These are phyloP conservation scores for Ornithoptera priamus DNA, from an alignment of 2,888 invertebrate species.

Conservation along the genomic window DNA sequence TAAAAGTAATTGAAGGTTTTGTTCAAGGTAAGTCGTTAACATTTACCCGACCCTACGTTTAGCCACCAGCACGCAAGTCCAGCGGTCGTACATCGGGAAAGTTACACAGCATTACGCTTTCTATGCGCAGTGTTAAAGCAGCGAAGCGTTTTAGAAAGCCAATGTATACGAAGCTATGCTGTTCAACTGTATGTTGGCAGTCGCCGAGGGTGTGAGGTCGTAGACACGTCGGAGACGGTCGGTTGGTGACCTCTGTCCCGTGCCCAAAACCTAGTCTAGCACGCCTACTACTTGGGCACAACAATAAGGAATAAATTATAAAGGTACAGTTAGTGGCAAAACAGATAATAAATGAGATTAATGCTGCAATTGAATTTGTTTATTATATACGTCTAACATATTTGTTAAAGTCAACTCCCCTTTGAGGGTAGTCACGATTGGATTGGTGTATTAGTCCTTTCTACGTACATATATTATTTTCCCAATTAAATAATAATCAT, in stretches of 20 bases:
- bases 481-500: too few species aligned
- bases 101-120: slow-evolving; percentile 45
- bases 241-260: slow-evolving; percentile 56
- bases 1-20: slow-evolving; percentile 18
- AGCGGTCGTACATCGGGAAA: slow-evolving; percentile 17
- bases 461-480: too few species aligned
- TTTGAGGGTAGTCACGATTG: too few species aligned
- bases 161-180: slow-evolving; percentile 45
- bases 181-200: slow-evolving; percentile 31
- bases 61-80: slow-evolving; percentile 9
- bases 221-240: slow-evolving; percentile 64
- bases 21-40: slow-evolving; percentile 18
- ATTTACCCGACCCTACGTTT: slow-evolving; percentile 11
- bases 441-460: too few species aligned
- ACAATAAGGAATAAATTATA: slow-evolving; percentile 5
- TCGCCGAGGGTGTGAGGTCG: slow-evolving; percentile 40
- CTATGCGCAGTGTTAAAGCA: slow-evolving; percentile 33
- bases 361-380: not conserved
- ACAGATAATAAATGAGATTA: not conserved
- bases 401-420: not conserved
- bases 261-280: slow-evolving; percentile 40
- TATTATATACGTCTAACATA: not conserved
- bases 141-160: slow-evolving; percentile 40
- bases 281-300: not conserved
- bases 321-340: not conserved